Base-by-base conservation (phyloP, 2,113 vertebrate species). In the Otocyon megalotis region DNA sequence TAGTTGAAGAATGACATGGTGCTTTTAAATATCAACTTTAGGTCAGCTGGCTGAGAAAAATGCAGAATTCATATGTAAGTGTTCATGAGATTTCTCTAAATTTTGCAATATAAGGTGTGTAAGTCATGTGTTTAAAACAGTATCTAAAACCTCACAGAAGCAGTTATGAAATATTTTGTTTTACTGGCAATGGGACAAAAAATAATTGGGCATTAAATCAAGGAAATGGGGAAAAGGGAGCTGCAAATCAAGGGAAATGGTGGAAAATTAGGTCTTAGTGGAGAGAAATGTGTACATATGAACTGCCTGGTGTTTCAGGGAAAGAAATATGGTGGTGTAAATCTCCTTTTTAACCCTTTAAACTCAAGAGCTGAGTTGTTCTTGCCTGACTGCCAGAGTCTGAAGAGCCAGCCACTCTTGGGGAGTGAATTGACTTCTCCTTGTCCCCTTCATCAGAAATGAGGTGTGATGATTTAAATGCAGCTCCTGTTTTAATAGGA, bases 201-300 rank as follows among this genome's bases (percentile, higher is more conserved):
- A 99, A 98, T 99, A 99, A 99, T 99, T 99, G 98, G 98, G 97
- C 98, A 98, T 98, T 99, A 99, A 99, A 99, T 99, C 99, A 99
- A 98, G 97, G 97, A 98, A 99, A 99, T 99, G 98, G 98, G 98
- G 98, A 98, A 98, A 98, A 98, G 96, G 97, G 97, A 98, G 98
- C 98, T 96, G 99, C 98, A 99, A 99, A 99, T 99, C 99, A 99
- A 98, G 97, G 98, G 96, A 99, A 99, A 99, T 98, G 96, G 98
- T 98, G 81, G 98, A 98, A 99, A 99, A 99, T 99, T 98, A 99
- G 98, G 98, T 98, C 98, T 98, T 99, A 97, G 98, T 98, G 97
- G 98, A 98, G 98, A 98, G 98, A 98, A 98, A 98, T 98, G 98
- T 98, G 96, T 98, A 98, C 96, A 97, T 98, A 98, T 97, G 98